Conservation (phyloP, 2,888 invertebrate species). For the Acleris emargana region DNA sequence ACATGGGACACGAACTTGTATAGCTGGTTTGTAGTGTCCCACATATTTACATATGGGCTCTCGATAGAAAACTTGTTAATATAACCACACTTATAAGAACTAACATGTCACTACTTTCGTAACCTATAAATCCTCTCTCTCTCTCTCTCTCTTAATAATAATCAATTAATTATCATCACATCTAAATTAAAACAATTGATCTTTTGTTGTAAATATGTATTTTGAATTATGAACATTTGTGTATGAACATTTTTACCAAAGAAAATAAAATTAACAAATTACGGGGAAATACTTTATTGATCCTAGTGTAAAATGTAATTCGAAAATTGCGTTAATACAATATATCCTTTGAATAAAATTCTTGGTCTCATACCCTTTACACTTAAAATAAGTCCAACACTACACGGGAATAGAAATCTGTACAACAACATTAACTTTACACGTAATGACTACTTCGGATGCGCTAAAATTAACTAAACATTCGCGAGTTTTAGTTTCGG, state of each 20-base stretch:
- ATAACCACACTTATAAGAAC: too few species aligned
- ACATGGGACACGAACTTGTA: too few species aligned
- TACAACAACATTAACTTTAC: constrained; percentile 74
- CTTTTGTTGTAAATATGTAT: constrained; percentile 33
- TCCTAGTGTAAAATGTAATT: constrained; percentile 82
- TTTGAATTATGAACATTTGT: constrained; percentile 26
- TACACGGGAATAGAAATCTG: constrained; percentile 66
- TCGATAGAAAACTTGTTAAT: too few species aligned
- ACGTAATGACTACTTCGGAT: constrained; percentile 56
- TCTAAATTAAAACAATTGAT: constrained; percentile 16
- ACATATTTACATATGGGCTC: too few species aligned
- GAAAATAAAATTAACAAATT: constrained; percentile 59
- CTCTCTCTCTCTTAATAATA: too few species aligned
- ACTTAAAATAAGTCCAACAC: constrained; percentile 72
- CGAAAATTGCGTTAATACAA: constrained; percentile 82
- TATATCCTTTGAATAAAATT: constrained; percentile 78
- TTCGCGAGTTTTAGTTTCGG: constrained; percentile 18
- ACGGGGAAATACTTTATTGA: constrained; percentile 82
- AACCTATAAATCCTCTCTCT: background rate
- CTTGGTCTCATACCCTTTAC: constrained; percentile 77
- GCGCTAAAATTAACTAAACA: constrained; percentile 69
- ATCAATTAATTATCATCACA: background rate
- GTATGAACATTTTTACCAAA: constrained; percentile 24
- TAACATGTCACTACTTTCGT: too few species aligned
- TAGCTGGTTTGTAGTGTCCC: too few species aligned